Evolutionary conservation across 2,888 invertebrate genomes (phyloP), one percentile per base, ranked within the genome.

Genomic region (Phorcus lineatus): DNA sequence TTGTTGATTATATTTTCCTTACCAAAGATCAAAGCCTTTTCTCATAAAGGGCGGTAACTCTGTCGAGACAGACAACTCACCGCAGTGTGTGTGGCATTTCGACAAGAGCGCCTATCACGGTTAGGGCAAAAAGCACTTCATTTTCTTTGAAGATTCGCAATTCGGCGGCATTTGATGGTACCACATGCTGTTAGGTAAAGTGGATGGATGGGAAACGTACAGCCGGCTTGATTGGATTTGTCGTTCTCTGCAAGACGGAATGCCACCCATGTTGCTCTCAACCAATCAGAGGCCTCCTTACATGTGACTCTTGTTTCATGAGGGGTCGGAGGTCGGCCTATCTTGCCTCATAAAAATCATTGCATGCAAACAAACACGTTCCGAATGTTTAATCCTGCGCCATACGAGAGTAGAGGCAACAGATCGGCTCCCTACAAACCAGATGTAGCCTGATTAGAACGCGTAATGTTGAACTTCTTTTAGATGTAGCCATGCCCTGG

Each of bases 221-320:
- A 70, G 70, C 28, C 19, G 31, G 36, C 40, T 36, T 40, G 70
- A 70, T 70, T 70, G 70, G 70, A 31, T 70, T 70, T 70, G 70
- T 36, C 70, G 70, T 40, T 36, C 70, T 36, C 70, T 70, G 19
- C 70, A 19, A 36, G 70, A 31, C 36, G 19, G 70, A 17, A 70
- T 70, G 70, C 70, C 70, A 70, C 70, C 70, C 70, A 70, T 31
- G 70, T 70, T 36, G 70, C 40, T 70, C 40, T 70, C 70, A 70
- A 36, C 70, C 70, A 70, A 70, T 70, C 70, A 70, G 70, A 31
- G 28, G 19, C 70, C 36, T 70, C 70, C 70, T 70, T 40, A 70
- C 70, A 40, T 70, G 36, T 36, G 70, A 40, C 70, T 70, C 70
- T 19, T 70, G 40, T 70, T 70, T 70, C 70, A 70, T 36, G 70